phyloP scores from a whole-genome alignment of 2,797 vertebrate species.

The Gymnocypris eckloni region DNA sequence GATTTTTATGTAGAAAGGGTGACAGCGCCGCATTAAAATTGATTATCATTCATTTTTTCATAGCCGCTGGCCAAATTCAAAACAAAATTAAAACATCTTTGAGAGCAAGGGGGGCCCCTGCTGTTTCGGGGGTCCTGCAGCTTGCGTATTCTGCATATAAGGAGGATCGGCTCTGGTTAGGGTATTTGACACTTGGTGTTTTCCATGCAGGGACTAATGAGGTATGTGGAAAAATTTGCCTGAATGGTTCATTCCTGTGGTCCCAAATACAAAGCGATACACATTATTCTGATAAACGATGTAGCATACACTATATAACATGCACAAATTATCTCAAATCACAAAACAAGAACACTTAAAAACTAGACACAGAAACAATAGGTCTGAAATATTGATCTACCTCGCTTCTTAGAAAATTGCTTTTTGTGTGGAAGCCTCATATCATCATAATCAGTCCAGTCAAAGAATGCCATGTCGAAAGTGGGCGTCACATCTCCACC shows the following conservation, averaged over 20 bases:
- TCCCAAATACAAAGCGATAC: conserved; percentile 10
- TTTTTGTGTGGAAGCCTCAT: conserved; percentile 69
- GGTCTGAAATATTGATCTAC: conserved; percentile 60
- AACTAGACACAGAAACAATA: not conserved
- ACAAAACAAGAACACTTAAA: not conserved
- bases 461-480: conserved; percentile 83
- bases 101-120: no score
- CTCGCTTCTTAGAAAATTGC: conserved; percentile 74
- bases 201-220: not conserved
- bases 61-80: no score
- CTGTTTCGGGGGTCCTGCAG: no score
- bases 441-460: conserved; percentile 85
- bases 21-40: no score
- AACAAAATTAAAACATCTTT: no score
- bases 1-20: no score
- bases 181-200: not conserved
- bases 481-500: conserved; percentile 82
- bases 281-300: not conserved
- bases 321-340: not conserved
- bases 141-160: no score
- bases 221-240: not conserved
- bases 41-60: no score
- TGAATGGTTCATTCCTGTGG: not conserved
- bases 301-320: not conserved
- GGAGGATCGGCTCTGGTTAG: no score